Evolutionary conservation across 2,888 invertebrate genomes (phyloP), one percentile per base, ranked within the genome.

Genomic region (Sceliomorpha sp.): DNA sequence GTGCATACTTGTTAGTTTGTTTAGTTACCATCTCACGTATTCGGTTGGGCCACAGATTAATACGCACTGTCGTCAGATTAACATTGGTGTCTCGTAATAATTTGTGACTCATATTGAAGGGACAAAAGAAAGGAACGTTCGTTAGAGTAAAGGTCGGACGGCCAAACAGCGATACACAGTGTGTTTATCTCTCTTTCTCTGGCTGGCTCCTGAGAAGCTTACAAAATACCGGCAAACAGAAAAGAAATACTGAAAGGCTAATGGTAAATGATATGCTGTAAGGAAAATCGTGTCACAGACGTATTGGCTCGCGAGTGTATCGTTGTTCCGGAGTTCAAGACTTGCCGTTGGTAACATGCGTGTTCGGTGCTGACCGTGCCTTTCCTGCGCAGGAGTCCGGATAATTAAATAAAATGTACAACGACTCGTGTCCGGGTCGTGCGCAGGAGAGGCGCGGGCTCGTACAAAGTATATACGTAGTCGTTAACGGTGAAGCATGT

Each of bases 31-130:
- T 50, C 6, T 67, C 29, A 50, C 37, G n/a, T n/a, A n/a, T 42
- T 34, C 62, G 51, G 20, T 34, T 59, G 48, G 51, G 62, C 63
- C 66, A 72, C 66, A 70, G 51, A 67, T 70, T 67, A 70, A 15
- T 72, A 68, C 71, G 59, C 40, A 42, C 12, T 39, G 32, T 24
- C 20, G 20, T 4, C 20, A 5, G n/a, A n/a, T n/a, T n/a, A n/a
- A n/a, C n/a, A n/a, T n/a, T n/a, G n/a, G n/a, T 9, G 2, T 31
- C n/a, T 26, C 40, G 62, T 66, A 71, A 45, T 67, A 71, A 71
- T 71, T 67, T 67, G 66, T 67, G 62, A 67, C 62, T 59, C 45
- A 42, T 39, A 29, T 24, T 36, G 15, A 5, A 56, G 26, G 13
- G 56, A 34, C 60, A 56, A 45, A 40, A 63, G 44, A 56, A 53